A percentile compares a stretch with the other conserved stretches of the same genome.
phyloP scores from a whole-genome alignment of 1,140 invertebrate species.

The Lerema accius region DNA sequence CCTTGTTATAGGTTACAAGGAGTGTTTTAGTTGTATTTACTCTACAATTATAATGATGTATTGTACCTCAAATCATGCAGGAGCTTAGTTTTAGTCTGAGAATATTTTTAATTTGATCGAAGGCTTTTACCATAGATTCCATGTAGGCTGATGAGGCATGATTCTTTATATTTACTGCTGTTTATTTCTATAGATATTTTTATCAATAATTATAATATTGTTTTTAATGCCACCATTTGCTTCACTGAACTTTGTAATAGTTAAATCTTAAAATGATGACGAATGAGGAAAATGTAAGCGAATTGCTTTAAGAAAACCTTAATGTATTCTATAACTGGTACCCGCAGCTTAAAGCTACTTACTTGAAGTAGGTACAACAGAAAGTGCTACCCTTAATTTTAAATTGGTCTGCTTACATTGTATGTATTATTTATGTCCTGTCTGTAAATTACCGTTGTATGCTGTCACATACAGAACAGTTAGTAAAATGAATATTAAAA shows the following conservation, averaged over 20 bases:
- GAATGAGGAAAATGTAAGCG: neutral
- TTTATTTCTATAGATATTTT: neutral
- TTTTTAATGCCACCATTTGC: neutral
- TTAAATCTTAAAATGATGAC: neutral
- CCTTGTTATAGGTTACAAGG: neutral
- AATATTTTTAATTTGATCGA: neutral
- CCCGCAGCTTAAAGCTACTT: neutral
- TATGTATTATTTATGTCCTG: slow-evolving; percentile 22
- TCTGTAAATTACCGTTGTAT: slow-evolving; percentile 30
- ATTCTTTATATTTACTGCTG: neutral
- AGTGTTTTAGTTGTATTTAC: neutral
- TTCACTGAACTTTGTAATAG: neutral
- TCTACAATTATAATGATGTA: neutral
- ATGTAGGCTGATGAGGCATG: neutral
- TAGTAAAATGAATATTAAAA: slow-evolving; percentile 33
- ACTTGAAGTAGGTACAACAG: neutral
- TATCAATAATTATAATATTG: neutral
- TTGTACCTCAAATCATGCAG: neutral
- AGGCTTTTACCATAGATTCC: neutral
- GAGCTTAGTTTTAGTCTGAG: neutral
- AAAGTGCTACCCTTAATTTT: slow-evolving; percentile 11
- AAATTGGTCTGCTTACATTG: slow-evolving; percentile 15
- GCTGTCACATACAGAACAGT: slow-evolving; percentile 33
- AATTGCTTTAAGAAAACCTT: neutral
- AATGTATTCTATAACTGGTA: neutral